phyloP scores from a whole-genome alignment of 2,113 vertebrate genomes.

The Podarcis muralis region DNA sequence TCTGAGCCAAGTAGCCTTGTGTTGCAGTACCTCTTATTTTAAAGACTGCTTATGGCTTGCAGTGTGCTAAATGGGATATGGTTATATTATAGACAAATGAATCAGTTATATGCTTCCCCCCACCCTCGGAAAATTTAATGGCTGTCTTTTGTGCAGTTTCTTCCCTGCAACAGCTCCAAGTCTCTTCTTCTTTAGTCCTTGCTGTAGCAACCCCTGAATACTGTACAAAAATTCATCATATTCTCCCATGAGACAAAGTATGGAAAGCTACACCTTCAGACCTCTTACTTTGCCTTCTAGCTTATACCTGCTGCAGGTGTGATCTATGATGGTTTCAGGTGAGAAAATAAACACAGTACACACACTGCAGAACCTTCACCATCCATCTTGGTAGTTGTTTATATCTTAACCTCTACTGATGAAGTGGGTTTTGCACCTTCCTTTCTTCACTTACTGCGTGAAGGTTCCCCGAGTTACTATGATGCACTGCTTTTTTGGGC shows the following conservation, averaged over 20 bases:
- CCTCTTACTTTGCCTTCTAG: background rate
- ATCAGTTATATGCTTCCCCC: background rate
- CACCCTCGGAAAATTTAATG: background rate
- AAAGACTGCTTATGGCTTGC: no score
- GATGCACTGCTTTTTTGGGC: background rate
- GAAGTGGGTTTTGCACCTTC: background rate
- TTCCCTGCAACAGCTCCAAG: background rate
- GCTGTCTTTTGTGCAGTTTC: background rate
- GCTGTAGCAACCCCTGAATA: background rate
- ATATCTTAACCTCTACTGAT: no score
- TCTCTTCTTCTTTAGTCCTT: background rate
- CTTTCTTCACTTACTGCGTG: background rate
- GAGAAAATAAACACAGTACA: background rate
- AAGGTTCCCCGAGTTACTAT: background rate
- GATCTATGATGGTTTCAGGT: background rate
- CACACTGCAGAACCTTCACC: background rate
- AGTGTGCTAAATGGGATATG: background rate
- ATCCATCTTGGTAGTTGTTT: background rate
- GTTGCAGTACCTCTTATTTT: background rate
- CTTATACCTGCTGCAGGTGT: background rate
- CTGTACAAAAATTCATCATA: background rate
- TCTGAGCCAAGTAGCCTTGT: background rate
- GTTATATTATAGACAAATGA: background rate
- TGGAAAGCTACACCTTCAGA: background rate
- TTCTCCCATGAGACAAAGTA: background rate